These are phyloP conservation scores for Aratinga solstitialis DNA, from an alignment of 2,797 vertebrate genomes.

Conservation along the genomic window DNA sequence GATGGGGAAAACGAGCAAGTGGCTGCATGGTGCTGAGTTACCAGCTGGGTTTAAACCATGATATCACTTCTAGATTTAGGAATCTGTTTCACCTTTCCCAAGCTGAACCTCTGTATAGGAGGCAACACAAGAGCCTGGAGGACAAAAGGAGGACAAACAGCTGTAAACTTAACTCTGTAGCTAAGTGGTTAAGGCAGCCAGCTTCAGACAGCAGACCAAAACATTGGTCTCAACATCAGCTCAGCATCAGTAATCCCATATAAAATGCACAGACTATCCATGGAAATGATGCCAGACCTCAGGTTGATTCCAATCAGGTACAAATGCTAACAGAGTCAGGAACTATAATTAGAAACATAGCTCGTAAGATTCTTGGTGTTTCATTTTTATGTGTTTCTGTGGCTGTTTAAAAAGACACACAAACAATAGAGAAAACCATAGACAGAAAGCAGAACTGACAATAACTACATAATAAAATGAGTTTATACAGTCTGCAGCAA, in stretches of 20 bases:
- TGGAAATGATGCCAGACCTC: background rate
- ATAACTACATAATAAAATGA: background rate
- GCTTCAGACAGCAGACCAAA: slow-evolving; percentile 6
- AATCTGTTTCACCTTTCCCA: background rate
- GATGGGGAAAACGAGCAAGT: background rate
- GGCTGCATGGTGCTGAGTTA: background rate
- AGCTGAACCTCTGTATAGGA: background rate
- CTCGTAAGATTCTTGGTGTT: background rate
- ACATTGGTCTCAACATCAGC: background rate
- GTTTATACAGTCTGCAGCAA: background rate
- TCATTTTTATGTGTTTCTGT: background rate
- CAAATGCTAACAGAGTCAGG: background rate
- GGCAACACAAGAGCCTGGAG: background rate
- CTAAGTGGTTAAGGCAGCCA: background rate
- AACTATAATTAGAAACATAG: background rate
- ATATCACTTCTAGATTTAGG: background rate
- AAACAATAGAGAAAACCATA: background rate
- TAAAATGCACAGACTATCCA: background rate
- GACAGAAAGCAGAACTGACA: background rate
- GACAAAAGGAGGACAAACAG: background rate
- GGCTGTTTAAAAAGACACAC: background rate
- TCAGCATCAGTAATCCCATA: background rate
- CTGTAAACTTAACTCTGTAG: background rate
- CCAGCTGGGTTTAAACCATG: background rate
- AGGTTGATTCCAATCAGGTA: background rate